Evolutionary conservation across 2,888 invertebrate species (phyloP).

Genomic region (Tenthredo amoena): DNA sequence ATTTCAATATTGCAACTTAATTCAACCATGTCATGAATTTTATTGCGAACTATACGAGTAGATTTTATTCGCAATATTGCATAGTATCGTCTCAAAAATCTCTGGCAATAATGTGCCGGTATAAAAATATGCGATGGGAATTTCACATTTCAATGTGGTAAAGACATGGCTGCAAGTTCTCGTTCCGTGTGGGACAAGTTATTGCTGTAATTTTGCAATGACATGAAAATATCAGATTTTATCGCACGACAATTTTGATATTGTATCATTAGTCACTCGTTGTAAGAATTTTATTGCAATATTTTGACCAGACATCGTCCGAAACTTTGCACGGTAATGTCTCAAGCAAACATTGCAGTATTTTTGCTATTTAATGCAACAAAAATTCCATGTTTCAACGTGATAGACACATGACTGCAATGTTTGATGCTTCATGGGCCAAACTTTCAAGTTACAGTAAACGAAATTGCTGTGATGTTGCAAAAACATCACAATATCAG

Average conservation of each 20-base stretch:
- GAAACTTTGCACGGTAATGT: background rate
- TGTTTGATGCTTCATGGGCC: background rate
- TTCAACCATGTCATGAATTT: background rate
- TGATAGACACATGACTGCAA: background rate
- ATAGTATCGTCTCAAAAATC: background rate
- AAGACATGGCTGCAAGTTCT: background rate
- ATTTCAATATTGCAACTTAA: background rate
- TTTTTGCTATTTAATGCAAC: background rate
- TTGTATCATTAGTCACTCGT: background rate
- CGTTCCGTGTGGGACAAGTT: background rate
- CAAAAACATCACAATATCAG: background rate
- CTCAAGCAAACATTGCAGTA: background rate
- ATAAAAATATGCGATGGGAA: background rate
- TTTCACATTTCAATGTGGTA: background rate
- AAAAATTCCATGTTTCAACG: background rate
- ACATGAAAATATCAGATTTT: background rate
- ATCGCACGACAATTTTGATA: background rate
- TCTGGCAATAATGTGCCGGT: background rate
- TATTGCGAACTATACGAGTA: background rate
- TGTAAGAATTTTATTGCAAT: background rate
- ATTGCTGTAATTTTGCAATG: background rate
- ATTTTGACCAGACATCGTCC: background rate
- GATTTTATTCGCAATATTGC: background rate
- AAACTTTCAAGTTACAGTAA: background rate
- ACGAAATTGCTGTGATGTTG: background rate